These are phyloP conservation scores for Melanotaenia nigrans DNA, from an alignment of 2,797 vertebrate species.

Conservation along the genomic window DNA sequence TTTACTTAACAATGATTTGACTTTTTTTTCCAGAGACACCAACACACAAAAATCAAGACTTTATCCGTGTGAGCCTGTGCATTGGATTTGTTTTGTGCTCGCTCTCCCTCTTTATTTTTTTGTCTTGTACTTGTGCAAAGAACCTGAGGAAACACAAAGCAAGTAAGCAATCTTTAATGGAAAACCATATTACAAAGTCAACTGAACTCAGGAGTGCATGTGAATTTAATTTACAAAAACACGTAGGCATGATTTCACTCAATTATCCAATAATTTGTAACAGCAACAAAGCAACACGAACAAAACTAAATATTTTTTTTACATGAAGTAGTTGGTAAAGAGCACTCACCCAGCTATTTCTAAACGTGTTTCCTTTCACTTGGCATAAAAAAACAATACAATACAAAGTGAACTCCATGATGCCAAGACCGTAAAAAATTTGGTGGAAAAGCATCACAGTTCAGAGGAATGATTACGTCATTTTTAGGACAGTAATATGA, in stretches of 20 bases:
- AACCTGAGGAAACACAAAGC: constrained; percentile 26
- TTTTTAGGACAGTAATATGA: background rate
- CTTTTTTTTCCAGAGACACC: constrained; percentile 28
- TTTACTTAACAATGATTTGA: constrained; percentile 18
- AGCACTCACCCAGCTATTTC: background rate
- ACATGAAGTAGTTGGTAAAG: background rate
- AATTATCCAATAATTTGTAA: background rate
- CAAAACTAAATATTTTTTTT: background rate
- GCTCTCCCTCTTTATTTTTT: constrained; percentile 44
- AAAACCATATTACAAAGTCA: background rate
- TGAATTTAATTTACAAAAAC: constrained; percentile 3
- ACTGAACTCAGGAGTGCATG: background rate
- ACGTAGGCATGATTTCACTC: background rate
- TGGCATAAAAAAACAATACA: background rate
- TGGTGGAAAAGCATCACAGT: background rate
- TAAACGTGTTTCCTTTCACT: background rate
- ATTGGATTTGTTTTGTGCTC: constrained; percentile 43
- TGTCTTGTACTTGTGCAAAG: constrained; percentile 31
- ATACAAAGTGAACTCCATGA: background rate
- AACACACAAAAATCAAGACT: background rate
- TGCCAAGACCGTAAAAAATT: background rate
- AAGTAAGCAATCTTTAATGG: constrained; percentile 59
- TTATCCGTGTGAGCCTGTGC: constrained; percentile 14
- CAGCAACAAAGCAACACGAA: background rate
- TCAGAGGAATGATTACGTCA: background rate